phyloP scores from a whole-genome alignment of 2,797 vertebrate species.

The Phrynocephalus forsythii region DNA sequence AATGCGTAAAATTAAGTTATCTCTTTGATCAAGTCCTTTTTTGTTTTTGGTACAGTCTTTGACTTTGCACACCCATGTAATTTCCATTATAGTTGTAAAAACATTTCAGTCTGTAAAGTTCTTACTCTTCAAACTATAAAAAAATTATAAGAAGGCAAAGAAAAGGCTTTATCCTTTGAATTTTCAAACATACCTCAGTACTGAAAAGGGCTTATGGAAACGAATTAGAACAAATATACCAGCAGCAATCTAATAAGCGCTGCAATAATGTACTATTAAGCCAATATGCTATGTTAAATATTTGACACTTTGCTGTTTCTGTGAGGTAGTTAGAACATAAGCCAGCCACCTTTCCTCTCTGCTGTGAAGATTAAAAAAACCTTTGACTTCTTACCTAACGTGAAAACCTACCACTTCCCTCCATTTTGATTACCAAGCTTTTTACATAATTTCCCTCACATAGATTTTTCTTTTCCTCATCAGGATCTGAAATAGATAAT shows the following conservation, averaged over 20 bases:
- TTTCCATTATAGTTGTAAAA: conserved; percentile 66
- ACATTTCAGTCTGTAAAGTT: conserved; percentile 58
- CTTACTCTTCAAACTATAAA: background rate
- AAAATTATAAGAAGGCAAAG: conserved; percentile 27
- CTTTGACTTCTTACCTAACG: conserved; percentile 15
- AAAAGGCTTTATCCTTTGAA: conserved; percentile 41
- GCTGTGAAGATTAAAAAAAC: conserved; percentile 19
- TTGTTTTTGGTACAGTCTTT: conserved; percentile 42
- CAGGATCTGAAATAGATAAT: background rate
- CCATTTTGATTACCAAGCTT: background rate
- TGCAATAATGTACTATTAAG: conserved; percentile 41
- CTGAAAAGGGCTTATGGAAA: conserved; percentile 61
- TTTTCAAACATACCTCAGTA: conserved; percentile 5
- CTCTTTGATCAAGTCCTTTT: conserved; percentile 61
- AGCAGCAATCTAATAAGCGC: conserved; percentile 53
- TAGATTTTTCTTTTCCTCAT: background rate
- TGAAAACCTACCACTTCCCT: background rate
- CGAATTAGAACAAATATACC: conserved; percentile 34
- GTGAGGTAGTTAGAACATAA: conserved; percentile 44
- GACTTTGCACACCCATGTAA: conserved; percentile 65
- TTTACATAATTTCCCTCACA: background rate
- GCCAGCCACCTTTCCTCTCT: conserved; percentile 17
- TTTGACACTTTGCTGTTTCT: conserved; percentile 44
- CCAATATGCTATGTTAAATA: conserved; percentile 49
- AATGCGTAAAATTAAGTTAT: conserved; percentile 64